phyloP scores from a whole-genome alignment of 1,140 invertebrate species.

The Lepidurus packardi region DNA sequence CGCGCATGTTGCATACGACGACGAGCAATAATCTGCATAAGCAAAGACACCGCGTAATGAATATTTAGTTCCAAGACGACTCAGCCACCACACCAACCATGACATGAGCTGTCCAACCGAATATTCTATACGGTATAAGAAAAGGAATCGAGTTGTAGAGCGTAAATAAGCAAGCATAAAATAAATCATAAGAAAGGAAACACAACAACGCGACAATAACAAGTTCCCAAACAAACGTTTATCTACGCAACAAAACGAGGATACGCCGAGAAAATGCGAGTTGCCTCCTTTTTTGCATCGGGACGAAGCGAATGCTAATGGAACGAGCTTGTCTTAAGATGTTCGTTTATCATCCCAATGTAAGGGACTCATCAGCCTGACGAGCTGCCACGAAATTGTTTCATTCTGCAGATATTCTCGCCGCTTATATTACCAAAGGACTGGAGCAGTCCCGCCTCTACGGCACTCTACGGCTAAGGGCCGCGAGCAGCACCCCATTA shows the following conservation, averaged over 20 bases:
- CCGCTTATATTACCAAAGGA: not conserved
- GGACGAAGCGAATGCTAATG: not conserved
- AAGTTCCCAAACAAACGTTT: too few species aligned
- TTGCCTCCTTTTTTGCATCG: not conserved
- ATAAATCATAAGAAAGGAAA: too few species aligned
- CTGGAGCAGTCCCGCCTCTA: not conserved
- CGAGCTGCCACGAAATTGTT: not conserved
- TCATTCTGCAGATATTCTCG: not conserved
- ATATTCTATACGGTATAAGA: too few species aligned
- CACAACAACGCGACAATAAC: too few species aligned
- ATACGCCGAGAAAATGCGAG: not conserved
- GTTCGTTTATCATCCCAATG: not conserved
- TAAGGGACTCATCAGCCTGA: not conserved
- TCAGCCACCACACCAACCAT: not conserved
- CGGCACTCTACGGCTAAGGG: not conserved
- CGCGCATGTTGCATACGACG: conserved; percentile 26
- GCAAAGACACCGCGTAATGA: not conserved
- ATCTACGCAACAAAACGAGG: not conserved
- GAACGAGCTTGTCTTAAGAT: conserved; percentile 1
- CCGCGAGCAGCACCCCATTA: not conserved
- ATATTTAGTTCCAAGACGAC: not conserved
- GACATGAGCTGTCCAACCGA: not conserved
- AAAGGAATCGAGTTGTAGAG: too few species aligned
- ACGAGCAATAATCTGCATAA: conserved; percentile 32
- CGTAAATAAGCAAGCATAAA: too few species aligned